Evolutionary conservation across 2,113 vertebrate species (phyloP), one percentile per base, ranked within the genome.

Genomic region (Procavia capensis): DNA sequence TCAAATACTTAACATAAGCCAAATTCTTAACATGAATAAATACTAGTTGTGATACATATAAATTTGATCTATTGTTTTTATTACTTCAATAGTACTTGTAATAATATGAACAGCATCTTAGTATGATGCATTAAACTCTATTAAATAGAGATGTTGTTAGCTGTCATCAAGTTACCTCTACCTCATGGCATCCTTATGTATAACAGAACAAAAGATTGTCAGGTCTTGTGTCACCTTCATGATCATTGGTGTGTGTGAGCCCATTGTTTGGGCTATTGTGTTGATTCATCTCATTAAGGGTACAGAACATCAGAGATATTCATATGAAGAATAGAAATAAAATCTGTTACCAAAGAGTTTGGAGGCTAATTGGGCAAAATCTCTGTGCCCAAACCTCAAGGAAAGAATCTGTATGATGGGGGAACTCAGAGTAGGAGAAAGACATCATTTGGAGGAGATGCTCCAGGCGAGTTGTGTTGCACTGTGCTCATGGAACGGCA

Each of bases 1-100:
- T 50, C 20, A 92, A 81, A 76, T 75, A 82, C 61, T 91, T 81
- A 95, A 85, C 16, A 91, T 66, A 88, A 85, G 24, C 29, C 47
- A 90, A 84, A 0, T 2, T 72, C 86, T 90, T 29, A 79, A 70
- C 31, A 79, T 63, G 43, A 85, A 20, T 76, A 13, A 83, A 31
- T 83, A 92, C 64, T 34, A 95, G 20, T 83, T 91, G 22, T 11
- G 78, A 57, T 54, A 13, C 72, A 82, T 59, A 88, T 66, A 10
- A 54, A 64, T 41, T 88, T 34, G 4, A 59, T 45, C 25, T 59
- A 24, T 19, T 72, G 6, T 72, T 92, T 9, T 39, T 68, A 31
- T 47, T 54, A 27, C 41, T 78, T 47, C 45, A 47, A 47, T 34
- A 72, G 39, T 72, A 39, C 20, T 72, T 36, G 10, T 34, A 36